Evolutionary conservation across 2,888 invertebrate species (phyloP), one percentile per base, ranked within the genome.

Genomic region (Nomada flava): DNA sequence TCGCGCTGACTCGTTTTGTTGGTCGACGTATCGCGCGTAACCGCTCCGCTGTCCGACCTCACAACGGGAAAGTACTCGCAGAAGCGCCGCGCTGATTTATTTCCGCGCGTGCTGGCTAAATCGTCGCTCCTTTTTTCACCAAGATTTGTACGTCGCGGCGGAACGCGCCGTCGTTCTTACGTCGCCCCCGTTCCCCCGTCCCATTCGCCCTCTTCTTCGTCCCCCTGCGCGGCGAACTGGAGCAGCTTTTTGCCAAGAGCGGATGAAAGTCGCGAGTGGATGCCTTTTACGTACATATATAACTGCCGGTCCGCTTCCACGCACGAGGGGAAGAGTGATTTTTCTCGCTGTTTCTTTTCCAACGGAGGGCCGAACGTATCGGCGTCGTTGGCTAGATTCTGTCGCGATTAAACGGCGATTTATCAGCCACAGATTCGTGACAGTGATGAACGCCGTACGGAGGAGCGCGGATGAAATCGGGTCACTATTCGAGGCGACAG

Each of bases 51-150:
- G 76, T 76, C 81, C 36, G 79, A 62, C 80, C 76, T 53, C 80
- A 71, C 75, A 75, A 83, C 86, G 80, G 83, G 86, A 87, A 88
- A 84, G 88, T 87, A 84, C 84, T 80, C 88, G 88, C 83, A 88
- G 86, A 90, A 90, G 89, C 90, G 88, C 90, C 87, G 86, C 87
- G 88, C 87, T 91, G 91, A 91, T 92, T 92, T 92, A 91, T 92
- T 89, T 91, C 86, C 89, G 86, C 81, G 73, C 78, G 84, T 78
- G 64, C 71, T 69, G 75, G 57, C 83, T 83, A 83, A 85, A 86
- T 86, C 70, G 76, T 62, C 85, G 77, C 64, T 73, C 83, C 70
- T 80, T 85, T 88, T 83, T 83, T 68, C 81, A 67, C 60, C 44
- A 50, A 29, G 78, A 86, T 87, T 84, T 57, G 77, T 80, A 77